Base-by-base conservation (phyloP, 1,140 invertebrate genomes). In the Drosophila trapezifrons region DNA sequence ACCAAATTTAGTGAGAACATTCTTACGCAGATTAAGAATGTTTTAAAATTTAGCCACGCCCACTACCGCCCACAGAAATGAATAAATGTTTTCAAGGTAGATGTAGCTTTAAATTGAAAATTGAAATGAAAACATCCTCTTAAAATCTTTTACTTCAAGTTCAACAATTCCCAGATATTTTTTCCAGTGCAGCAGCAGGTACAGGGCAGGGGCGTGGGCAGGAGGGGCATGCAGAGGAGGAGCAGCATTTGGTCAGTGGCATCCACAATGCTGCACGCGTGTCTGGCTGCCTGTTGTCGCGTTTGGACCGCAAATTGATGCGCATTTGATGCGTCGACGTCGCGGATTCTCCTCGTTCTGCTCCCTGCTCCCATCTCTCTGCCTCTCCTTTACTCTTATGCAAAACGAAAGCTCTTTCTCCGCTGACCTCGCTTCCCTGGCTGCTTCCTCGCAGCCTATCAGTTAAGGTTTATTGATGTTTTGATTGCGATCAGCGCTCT, bases 381-480 rank as follows among this genome's bases (percentile, higher is more conserved):
- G 0, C n/a, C 10, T 20, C 25, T 29, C 15, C 54, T 10, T 18
- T 15, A 2, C 17, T 20, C 32, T 49, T 70, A 71, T 71, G 70
- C 67, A 72, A 73, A 72, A 72, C 51, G 56, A 76, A 67, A 76
- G 73, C 73, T 66, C 62, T 66, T 64, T 64, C 45, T 47, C 32
- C 42, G 40, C 47, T 29, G 10, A 13, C 8, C 29, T 32, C 60
- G 27, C 3, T 3, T 32, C 32, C 22, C n/a, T 29, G 20, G 29
- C 42, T 45, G 46, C 54, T 9, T 40, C 59, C 17, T 29, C 8
- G 17, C 45, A 38, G 49, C 51, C 58, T 83, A 90, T 83, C 87
- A 87, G 87, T 90, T 90, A 90, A 90, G 87, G 87, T 90, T 90
- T 90, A 90, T 90, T 90, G 87, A 90, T 90, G 87, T 90, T 90